A percentile compares a stretch with the other conserved stretches of the same genome.
These are phyloP conservation scores for Lophotriccus pileatus DNA, from an alignment of 2,797 vertebrate species.

Conservation along the genomic window DNA sequence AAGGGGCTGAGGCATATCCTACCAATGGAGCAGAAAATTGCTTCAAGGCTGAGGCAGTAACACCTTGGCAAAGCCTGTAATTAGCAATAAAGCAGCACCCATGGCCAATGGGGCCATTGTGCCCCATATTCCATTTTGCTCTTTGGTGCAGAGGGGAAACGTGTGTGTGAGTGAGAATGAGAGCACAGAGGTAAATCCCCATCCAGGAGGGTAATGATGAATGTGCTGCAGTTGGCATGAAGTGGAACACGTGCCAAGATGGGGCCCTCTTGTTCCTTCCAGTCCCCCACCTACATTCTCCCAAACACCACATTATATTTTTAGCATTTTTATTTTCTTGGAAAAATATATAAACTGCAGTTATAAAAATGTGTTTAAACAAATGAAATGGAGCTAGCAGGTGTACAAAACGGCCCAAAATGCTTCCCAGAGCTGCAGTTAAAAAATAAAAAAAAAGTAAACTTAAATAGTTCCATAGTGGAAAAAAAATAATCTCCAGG, in stretches of 20 bases:
- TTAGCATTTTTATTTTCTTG: constrained; percentile 62
- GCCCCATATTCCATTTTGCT: not conserved
- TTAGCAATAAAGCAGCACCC: constrained; percentile 41
- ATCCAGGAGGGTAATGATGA: constrained; percentile 9
- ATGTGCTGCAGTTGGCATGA: constrained; percentile 59
- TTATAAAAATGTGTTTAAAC: constrained; percentile 54
- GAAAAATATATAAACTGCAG: constrained; percentile 63
- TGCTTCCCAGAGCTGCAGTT: constrained; percentile 58
- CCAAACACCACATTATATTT: constrained; percentile 8
- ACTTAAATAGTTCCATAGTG: constrained; percentile 30
- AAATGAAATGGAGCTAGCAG: constrained; percentile 52
- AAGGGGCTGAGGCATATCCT: constrained; percentile 37
- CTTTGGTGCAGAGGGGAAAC: not conserved
- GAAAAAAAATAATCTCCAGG: not conserved
- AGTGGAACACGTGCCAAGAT: constrained; percentile 40
- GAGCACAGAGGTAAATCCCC: not conserved
- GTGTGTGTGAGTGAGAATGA: not conserved
- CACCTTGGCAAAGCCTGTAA: constrained; percentile 31
- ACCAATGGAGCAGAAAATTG: constrained; percentile 69
- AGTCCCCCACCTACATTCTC: not conserved
- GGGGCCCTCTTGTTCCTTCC: constrained; percentile 46
- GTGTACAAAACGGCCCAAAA: constrained; percentile 27
- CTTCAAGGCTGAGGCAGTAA: constrained; percentile 56
- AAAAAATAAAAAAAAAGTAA: constrained; percentile 7
- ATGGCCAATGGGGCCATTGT: constrained; percentile 47